Base-by-base conservation (phyloP, 2,797 vertebrate genomes). In the Holocentrus rufus region DNA sequence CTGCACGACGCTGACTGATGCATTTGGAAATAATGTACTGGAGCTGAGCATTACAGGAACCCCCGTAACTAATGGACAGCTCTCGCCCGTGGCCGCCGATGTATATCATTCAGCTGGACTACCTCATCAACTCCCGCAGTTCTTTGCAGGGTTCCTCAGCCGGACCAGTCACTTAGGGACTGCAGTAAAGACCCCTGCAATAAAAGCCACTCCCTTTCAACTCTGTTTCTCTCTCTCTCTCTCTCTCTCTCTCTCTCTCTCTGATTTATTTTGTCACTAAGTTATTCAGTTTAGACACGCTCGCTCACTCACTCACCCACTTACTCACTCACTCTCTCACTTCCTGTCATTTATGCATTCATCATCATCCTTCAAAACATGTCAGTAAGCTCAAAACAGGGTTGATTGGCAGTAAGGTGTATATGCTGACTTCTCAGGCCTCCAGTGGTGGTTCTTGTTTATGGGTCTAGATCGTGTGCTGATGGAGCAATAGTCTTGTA, bases 11-110 rank as follows among this genome's bases (percentile, higher is more conserved):
- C 94, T 96, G 94, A 96, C 96, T 97, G 96, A 97, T 97, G 95
- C 96, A 97, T 97, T 95, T 93, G 94, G 95, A 96, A 97, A 97
- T 98, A 98, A 98, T 98, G 95, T 95, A 98, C 95, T 98, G 82
- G 90, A 93, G 93, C 93, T 92, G 93, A 95, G 95, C 94, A 95
- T 96, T 97, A 97, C 95, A 87, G 91, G 93, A 94, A 81, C 93
- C 82, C 93, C 93, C 91, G 93, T 94, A 93, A 97, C 94, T 97
- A 97, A 98, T 96, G 96, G 95, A 95, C 92, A 95, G 94, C 94
- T 94, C 94, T 96, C 87, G 94, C 95, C 95, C 90, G 91, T 95
- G 95, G 95, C 95, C 93, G 86, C 91, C 89, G 84, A 94, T 95
- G 93, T 96, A 96, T 95, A 98, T 98, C 96, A 97, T 95, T 96